Evolutionary conservation across 2,113 vertebrate genomes (phyloP), one percentile per base, ranked within the genome.

Genomic region (Sterrhoptilus dennistouni): DNA sequence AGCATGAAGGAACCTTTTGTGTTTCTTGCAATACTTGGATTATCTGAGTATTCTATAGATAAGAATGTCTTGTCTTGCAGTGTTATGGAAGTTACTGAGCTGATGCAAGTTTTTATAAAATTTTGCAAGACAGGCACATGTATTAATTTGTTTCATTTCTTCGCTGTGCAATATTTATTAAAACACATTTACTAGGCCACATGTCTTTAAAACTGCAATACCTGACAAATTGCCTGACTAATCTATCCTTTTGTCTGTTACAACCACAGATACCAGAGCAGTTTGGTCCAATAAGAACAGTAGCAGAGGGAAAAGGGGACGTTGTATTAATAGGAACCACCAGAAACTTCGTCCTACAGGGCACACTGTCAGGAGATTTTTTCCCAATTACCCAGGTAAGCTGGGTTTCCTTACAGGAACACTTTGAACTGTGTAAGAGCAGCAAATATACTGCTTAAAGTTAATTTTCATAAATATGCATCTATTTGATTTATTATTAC

Each of bases 261-360:
- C 72, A 28, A 19, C 45, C 38, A 76, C 96, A 99, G 99, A 99
- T 99, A 93, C 99, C 99, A 21, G 99, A 99, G 85, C 95, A 98
- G 83, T 99, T 98, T 90, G 99, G 99, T 27, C 99, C 99, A 4
- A 98, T 99, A 90, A 98, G 99, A 90, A 99, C 99, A 27, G 98
- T 99, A 76, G 98, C 99, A 17, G 99, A 99, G 85, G 99, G 99
- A 61, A 98, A 99, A 94, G 99, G 99, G 7, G 98, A 99, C 0
- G 96, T 98, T 23, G 98, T 99, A 71, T 97, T 99, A 83, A 99
- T 99, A 64, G 99, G 99, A 76, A 99, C 99, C 18, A 99, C 99
- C 12, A 98, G 99, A 97, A 99, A 99, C 96, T 99, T 98, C 5
- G 98, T 99, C 54, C 96, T 99, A 15, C 99, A 99, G 84, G 99